These are phyloP conservation scores for Oreamnos americanus DNA, from an alignment of 2,113 vertebrate species.

Conservation along the genomic window DNA sequence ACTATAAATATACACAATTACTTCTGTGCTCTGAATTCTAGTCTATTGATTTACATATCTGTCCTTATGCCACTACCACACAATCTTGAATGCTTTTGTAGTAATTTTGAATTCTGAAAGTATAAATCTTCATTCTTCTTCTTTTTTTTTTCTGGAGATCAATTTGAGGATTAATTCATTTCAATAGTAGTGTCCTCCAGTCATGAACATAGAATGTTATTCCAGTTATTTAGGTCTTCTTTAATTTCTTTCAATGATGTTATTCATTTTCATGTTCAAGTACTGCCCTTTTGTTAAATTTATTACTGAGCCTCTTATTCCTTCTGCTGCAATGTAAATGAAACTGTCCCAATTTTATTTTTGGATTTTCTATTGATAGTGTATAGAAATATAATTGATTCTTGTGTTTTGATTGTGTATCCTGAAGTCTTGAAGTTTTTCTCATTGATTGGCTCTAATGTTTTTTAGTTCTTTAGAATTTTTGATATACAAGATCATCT, in stretches of 20 bases:
- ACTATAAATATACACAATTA: neutral
- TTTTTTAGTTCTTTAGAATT: neutral
- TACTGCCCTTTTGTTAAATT: neutral
- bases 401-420: neutral
- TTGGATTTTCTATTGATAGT: neutral
- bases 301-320: neutral
- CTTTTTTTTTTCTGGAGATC: neutral
- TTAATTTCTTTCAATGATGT: neutral
- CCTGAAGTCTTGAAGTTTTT: neutral
- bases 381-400: neutral
- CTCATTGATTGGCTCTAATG: neutral
- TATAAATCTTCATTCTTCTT: neutral
- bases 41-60: neutral
- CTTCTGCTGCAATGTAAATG: neutral
- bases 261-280: neutral
- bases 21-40: neutral
- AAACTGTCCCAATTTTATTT: neutral
- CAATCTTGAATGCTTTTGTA: neutral
- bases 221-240: neutral
- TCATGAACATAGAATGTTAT: neutral
- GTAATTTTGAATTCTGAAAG: neutral
- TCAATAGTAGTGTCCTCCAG: neutral
- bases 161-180: neutral
- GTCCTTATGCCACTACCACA: neutral
- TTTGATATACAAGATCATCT: neutral